Evolutionary conservation across 2,113 vertebrate species (phyloP).

Genomic region (Propithecus coquereli): DNA sequence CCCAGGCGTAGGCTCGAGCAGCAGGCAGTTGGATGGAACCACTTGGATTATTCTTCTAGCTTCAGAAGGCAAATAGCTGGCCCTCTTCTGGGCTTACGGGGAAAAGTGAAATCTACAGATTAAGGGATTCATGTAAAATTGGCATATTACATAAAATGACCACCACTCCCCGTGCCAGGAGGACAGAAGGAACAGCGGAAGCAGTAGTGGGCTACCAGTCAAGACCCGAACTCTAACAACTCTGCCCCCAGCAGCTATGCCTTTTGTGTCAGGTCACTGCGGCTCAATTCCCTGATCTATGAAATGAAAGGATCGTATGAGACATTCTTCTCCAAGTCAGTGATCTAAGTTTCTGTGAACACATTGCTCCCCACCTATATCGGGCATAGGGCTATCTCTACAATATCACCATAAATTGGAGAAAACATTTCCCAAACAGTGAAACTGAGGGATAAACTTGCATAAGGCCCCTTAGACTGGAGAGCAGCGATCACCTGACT

Average conservation of each 20-base stretch:
- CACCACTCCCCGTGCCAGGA: neutral
- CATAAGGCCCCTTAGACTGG: neutral
- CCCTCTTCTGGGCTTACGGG: neutral
- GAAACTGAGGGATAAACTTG: neutral
- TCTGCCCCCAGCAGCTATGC: neutral
- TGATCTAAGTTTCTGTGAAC: neutral
- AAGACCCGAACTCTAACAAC: neutral
- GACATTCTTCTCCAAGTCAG: neutral
- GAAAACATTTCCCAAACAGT: neutral
- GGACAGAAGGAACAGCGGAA: neutral
- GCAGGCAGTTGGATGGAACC: too few species aligned
- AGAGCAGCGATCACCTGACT: neutral
- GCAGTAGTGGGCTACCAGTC: neutral
- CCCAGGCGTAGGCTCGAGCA: too few species aligned
- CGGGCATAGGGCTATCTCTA: neutral
- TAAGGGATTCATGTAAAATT: neutral
- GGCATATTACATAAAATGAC: neutral
- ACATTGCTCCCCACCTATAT: neutral
- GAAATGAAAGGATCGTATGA: neutral
- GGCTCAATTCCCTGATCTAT: neutral
- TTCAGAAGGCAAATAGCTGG: neutral
- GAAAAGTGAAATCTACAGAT: neutral
- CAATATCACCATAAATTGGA: neutral
- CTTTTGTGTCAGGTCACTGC: neutral
- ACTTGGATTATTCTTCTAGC: neutral